These are phyloP conservation scores for Psilopsiagon aurifrons DNA, from an alignment of 2,113 vertebrate genomes.

Conservation along the genomic window DNA sequence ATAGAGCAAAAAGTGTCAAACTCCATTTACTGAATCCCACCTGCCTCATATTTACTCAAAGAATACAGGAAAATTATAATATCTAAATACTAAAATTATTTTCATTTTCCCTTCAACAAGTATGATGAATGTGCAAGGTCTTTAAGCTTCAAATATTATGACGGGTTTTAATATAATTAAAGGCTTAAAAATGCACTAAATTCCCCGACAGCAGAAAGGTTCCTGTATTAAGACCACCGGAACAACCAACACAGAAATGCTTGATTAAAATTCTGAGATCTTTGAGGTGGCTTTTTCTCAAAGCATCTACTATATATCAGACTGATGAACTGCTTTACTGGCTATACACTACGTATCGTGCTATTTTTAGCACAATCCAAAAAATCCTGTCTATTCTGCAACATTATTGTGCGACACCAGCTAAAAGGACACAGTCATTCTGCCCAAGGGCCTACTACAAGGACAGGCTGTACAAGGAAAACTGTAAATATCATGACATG, in stretches of 20 bases:
- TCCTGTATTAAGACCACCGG: slow-evolving; percentile 16
- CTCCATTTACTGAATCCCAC: slow-evolving; percentile 27
- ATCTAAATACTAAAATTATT: slow-evolving; percentile 42
- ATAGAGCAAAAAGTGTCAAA: slow-evolving; percentile 4
- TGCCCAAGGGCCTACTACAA: not conserved
- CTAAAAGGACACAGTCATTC: not conserved
- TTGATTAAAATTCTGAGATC: slow-evolving; percentile 52
- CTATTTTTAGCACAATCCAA: not conserved
- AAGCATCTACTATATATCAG: slow-evolving; percentile 34
- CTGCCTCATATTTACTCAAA: slow-evolving; percentile 42
- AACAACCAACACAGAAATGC: slow-evolving; percentile 21
- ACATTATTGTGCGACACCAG: not conserved
- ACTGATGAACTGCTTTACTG: slow-evolving; percentile 11
- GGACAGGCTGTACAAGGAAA: not conserved
- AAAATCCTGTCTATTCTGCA: not conserved
- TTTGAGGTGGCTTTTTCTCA: slow-evolving; percentile 14
- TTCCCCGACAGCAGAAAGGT: slow-evolving; percentile 57
- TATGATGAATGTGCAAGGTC: slow-evolving; percentile 45
- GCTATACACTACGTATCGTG: not conserved
- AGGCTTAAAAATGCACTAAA: slow-evolving; percentile 53
- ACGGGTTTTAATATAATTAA: slow-evolving; percentile 74
- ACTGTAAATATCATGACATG: not conserved
- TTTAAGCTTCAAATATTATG: slow-evolving; percentile 60
- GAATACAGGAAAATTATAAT: slow-evolving; percentile 15
- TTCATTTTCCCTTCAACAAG: slow-evolving; percentile 57